Conservation (phyloP, 2,888 invertebrate genomes). For the Ephialtes manifestator region DNA sequence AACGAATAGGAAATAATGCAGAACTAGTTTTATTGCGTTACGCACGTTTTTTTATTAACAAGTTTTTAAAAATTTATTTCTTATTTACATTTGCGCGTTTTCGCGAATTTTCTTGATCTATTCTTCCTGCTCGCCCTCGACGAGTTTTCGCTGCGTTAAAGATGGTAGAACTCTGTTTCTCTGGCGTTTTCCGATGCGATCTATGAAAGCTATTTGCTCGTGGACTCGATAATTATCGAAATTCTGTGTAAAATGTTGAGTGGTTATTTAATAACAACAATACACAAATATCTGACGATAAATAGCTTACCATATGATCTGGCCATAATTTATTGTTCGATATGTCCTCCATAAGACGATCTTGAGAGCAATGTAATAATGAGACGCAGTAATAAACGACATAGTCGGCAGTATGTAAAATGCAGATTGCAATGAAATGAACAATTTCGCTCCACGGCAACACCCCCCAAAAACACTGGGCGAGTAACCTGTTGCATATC, state of each 20-base stretch:
- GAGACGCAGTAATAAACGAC: conserved; percentile 83
- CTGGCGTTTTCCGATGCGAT: conserved; percentile 82
- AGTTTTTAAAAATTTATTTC: background rate
- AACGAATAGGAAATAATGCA: conserved; percentile 38
- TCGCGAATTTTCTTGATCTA: conserved; percentile 38
- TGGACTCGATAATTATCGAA: conserved; percentile 80
- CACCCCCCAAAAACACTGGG: conserved; percentile 83
- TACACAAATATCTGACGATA: background rate
- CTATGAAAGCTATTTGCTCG: conserved; percentile 82
- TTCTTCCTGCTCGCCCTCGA: conserved; percentile 54
- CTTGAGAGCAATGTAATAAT: conserved; percentile 79
- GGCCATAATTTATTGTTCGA: conserved; percentile 81
- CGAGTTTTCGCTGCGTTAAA: conserved; percentile 76
- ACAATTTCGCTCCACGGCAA: conserved; percentile 83
- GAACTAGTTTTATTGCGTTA: conserved; percentile 14
- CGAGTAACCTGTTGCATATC: conserved; percentile 80
- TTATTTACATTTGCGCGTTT: conserved; percentile 40
- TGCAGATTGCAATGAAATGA: conserved; percentile 81
- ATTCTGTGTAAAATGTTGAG: conserved; percentile 73
- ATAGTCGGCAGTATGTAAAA: conserved; percentile 83
- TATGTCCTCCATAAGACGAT: conserved; percentile 78
- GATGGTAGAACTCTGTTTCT: conserved; percentile 82
- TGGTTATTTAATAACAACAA: background rate
- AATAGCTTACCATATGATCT: conserved; percentile 79
- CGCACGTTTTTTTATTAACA: conserved; percentile 15